These are phyloP conservation scores for Macrosteles quadrilineatus DNA, from an alignment of 1,140 invertebrate genomes.

Conservation along the genomic window DNA sequence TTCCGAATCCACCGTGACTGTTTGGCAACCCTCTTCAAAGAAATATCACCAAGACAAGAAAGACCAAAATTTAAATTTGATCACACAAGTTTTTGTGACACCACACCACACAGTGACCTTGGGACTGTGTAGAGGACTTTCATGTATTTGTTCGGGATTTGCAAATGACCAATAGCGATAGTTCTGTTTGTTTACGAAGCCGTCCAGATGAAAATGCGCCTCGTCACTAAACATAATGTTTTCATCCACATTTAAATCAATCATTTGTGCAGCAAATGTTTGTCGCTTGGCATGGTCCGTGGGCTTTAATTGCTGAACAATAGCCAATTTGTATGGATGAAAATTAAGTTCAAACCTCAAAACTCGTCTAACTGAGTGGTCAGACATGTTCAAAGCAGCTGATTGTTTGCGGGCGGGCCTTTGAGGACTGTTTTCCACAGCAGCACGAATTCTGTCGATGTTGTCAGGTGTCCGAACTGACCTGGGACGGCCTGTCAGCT, in stretches of 20 bases:
- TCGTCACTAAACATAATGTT: constrained; percentile 22
- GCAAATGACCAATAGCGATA: constrained; percentile 43
- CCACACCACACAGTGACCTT: constrained; percentile 46
- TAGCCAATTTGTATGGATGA: constrained; percentile 36
- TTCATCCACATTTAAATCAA: constrained; percentile 16
- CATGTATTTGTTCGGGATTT: constrained; percentile 44
- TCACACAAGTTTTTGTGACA: constrained; percentile 33
- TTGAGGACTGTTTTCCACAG: constrained; percentile 8
- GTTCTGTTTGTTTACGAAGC: constrained; percentile 46
- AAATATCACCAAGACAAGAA: constrained; percentile 31
- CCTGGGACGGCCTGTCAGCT: constrained; percentile 21
- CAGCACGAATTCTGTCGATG: neutral
- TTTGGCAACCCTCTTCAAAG: constrained; percentile 21
- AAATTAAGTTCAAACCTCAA: constrained; percentile 21
- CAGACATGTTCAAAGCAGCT: no score
- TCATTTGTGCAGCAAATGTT: constrained; percentile 33
- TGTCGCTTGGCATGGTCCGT: constrained; percentile 24
- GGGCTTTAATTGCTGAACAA: constrained; percentile 33
- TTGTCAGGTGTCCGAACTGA: neutral
- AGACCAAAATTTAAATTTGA: no score
- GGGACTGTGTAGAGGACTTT: constrained; percentile 46
- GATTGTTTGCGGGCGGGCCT: neutral
- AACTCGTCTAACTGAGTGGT: constrained; percentile 1
- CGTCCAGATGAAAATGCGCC: constrained; percentile 42
- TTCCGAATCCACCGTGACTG: constrained; percentile 12